A percentile compares a stretch with the other conserved stretches of the same genome.
Evolutionary conservation across 2,888 invertebrate species (phyloP).

Genomic region (Coenonympha arcania): DNA sequence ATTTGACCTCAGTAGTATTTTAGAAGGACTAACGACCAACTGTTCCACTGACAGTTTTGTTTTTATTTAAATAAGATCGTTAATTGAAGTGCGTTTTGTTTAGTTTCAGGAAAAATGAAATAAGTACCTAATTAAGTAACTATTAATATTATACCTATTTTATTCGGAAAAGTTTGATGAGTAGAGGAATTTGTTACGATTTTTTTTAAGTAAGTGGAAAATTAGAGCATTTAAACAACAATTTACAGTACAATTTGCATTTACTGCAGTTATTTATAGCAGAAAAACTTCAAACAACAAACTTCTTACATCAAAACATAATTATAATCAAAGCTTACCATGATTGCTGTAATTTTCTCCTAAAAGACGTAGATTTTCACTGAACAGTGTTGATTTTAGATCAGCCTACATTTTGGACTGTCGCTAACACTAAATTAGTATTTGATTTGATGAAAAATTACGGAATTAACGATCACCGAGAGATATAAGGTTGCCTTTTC

Average conservation of each 20-base stretch:
- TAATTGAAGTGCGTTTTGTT: slow-evolving; percentile 2
- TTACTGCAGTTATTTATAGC: too few relatives aligned
- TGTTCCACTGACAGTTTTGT: slow-evolving; percentile 5
- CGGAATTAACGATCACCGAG: slow-evolving; percentile 10
- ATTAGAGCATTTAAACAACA: too few relatives aligned
- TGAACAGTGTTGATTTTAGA: neutral
- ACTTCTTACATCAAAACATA: too few relatives aligned
- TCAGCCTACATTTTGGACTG: slow-evolving; percentile 26
- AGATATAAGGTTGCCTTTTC: slow-evolving; percentile 50
- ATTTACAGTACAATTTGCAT: too few relatives aligned
- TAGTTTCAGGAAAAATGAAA: too few relatives aligned
- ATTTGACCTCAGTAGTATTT: slow-evolving; percentile 10
- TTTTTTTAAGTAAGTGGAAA: too few relatives aligned
- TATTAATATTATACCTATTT: too few relatives aligned
- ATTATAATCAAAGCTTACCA: slow-evolving; percentile 25
- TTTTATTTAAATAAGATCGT: slow-evolving; percentile 2
- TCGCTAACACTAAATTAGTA: slow-evolving; percentile 8
- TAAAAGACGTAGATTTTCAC: slow-evolving; percentile 4
- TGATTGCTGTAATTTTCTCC: slow-evolving; percentile 17
- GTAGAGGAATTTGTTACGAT: too few relatives aligned
- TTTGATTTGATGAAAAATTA: slow-evolving; percentile 8
- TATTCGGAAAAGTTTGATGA: too few relatives aligned
- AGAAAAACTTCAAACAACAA: too few relatives aligned
- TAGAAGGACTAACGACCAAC: slow-evolving; percentile 8
- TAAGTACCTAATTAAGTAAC: too few relatives aligned